Evolutionary conservation across 2,113 vertebrate genomes (phyloP), one percentile per base, ranked within the genome.

Genomic region (Oxyruncus cristatus): DNA sequence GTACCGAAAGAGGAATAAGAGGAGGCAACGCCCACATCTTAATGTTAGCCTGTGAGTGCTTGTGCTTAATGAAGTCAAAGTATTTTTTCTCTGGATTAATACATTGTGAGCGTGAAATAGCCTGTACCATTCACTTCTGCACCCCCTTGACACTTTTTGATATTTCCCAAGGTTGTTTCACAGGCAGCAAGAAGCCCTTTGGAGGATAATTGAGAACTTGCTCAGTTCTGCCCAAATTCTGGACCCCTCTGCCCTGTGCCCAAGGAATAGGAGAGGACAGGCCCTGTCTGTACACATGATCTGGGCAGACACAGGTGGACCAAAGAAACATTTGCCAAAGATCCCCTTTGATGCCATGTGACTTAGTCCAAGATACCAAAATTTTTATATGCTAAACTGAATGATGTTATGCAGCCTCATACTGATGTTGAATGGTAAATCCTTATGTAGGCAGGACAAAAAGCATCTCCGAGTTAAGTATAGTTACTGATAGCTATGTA

Each of bases 331-430:
- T 52, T 78, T 72, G 24, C n/a, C 24, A 68, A 52, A 37, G 5
- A 23, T 49, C 9, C 8, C 2, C 20, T 73, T 85, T 5, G 7
- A 39, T 1, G 0, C 3, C 9, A 13, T 1, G 11, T 0, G 1
- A 24, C 62, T 79, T 76, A 80, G 20, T 27, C 44, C 1, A 8
- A 83, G 63, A 49, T 3, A 6, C 33, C 13, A 19, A 9, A 6
- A 71, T 77, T 84, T 66, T 74, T 50, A 16, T 46, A 20, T 42
- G 28, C 37, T 79, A 24, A 82, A 18, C 10, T 37, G 41, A 44
- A 28, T 23, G 32, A 28, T 49, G 10, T 46, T 55, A 41, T 47
- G 14, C 50, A 85, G 79, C n/a, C 61, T 88, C 42, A 11, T 20
- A 20, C 15, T 71, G 58, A 73, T n/a, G 32, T 37, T 85, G 58